phyloP scores from a whole-genome alignment of 2,113 vertebrate genomes.

The Poecilia latipinna region DNA sequence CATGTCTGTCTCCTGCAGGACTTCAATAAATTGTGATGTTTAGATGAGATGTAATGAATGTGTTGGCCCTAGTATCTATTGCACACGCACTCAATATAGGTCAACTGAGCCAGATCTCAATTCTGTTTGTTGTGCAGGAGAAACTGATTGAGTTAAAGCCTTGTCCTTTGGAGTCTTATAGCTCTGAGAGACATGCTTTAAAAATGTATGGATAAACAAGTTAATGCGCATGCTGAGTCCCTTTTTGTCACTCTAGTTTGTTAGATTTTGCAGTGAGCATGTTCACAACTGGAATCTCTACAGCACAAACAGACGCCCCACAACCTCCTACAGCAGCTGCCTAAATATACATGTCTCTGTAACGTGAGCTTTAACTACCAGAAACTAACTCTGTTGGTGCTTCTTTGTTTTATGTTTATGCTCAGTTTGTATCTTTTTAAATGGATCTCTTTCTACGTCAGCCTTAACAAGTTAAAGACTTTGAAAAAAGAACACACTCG shows the following conservation, averaged over 20 bases:
- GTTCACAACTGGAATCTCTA: background rate
- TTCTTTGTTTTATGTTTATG: background rate
- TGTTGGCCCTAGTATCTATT: background rate
- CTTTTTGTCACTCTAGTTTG: background rate
- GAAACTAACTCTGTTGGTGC: background rate
- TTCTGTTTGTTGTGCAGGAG: background rate
- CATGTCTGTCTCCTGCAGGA: background rate
- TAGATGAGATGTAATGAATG: background rate
- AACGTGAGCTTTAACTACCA: slow-evolving; percentile 17
- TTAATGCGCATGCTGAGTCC: background rate
- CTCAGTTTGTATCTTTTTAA: background rate
- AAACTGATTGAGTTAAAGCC: slow-evolving; percentile 21
- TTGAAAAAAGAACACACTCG: background rate
- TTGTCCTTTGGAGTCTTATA: background rate
- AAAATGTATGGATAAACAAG: background rate
- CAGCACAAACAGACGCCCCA: slow-evolving; percentile 13
- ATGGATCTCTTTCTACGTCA: background rate
- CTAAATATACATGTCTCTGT: slow-evolving; percentile 2
- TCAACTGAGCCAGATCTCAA: background rate
- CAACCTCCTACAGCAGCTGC: background rate
- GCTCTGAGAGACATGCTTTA: background rate
- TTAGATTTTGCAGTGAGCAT: background rate
- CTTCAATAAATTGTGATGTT: background rate
- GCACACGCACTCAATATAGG: background rate
- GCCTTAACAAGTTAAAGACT: background rate